Base-by-base conservation (phyloP, 1,140 invertebrate genomes). In the Psix sp. region DNA sequence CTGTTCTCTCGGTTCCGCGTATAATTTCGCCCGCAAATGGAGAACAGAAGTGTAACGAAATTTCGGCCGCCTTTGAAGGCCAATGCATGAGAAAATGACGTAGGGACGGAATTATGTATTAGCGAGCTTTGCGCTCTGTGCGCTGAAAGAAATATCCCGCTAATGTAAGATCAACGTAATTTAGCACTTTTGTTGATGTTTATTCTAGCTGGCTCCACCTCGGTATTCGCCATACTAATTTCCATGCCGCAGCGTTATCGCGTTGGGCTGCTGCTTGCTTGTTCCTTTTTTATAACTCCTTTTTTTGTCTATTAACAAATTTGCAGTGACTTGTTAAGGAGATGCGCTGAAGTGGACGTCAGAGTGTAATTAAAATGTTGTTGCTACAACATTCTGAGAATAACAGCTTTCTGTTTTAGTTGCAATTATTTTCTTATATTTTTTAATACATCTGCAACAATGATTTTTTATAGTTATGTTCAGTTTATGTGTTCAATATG, bases 21-120 rank as follows among this genome's bases (percentile, higher is more conserved):
- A 63, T 71, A 71, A 72, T 76, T 76, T 72, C 57, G 67, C 62
- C 62, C 67, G 62, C 67, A 71, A 70, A 63, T 54, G 66, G 52
- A 57, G 66, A 70, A 63, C 38, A 67, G 66, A 71, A 48, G 74
- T 56, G 66, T 72, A 76, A 76, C 74, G 67, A 76, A 76, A 76
- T 76, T 76, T 76, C 38, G 74, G 63, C 43, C 62, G 48, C 74
- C 74, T 76, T 76, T 76, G 74, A 76, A 76, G 52, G 63, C 72
- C 72, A 59, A 74, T 74, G 63, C 59, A 68, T 65, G 72, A 74
- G 71, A 74, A 68, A 74, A 74, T 65, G 63, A 68, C 59, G 72
- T 46, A 65, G 63, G 48, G 31, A 62, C 59, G 60, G 43, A 67
- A 76, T 71, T 76, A 76, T 46, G 63, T 63, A 74, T 73, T 73